phyloP scores from a whole-genome alignment of 1,140 invertebrate genomes.

The Lanistes nyassanus region DNA sequence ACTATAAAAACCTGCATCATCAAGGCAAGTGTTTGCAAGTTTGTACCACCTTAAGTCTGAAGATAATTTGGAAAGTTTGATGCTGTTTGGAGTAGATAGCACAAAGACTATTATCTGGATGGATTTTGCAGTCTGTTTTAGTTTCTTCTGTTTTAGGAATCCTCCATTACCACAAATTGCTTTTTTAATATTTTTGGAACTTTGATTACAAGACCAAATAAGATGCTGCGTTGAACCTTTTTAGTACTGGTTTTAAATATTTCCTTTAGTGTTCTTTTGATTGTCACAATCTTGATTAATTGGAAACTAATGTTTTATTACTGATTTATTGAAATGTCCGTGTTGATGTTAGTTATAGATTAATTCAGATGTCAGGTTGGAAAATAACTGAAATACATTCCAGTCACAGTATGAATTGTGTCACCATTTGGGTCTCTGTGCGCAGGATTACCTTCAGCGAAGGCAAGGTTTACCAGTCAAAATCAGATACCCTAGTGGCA shows the following conservation, averaged over 20 bases:
- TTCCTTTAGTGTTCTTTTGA: too few species aligned
- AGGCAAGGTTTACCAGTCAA: conserved; percentile 63
- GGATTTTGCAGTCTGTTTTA: too few species aligned
- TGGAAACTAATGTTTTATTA: background rate
- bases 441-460: conserved; percentile 64
- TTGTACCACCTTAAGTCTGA: too few species aligned
- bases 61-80: too few species aligned
- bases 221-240: too few species aligned
- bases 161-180: too few species aligned
- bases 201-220: too few species aligned
- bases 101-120: too few species aligned
- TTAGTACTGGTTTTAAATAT: too few species aligned
- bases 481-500: conserved; percentile 62
- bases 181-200: too few species aligned
- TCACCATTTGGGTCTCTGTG: background rate
- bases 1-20: conserved; percentile 67
- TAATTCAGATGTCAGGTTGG: background rate
- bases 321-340: background rate
- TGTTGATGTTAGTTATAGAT: background rate
- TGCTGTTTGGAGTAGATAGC: too few species aligned
- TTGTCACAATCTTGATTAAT: background rate
- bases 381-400: background rate
- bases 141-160: too few species aligned
- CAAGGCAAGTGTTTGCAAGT: conserved; percentile 61
- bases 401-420: background rate